These are phyloP conservation scores for Melanostoma mellinum DNA, from an alignment of 2,888 invertebrate species.

Conservation along the genomic window DNA sequence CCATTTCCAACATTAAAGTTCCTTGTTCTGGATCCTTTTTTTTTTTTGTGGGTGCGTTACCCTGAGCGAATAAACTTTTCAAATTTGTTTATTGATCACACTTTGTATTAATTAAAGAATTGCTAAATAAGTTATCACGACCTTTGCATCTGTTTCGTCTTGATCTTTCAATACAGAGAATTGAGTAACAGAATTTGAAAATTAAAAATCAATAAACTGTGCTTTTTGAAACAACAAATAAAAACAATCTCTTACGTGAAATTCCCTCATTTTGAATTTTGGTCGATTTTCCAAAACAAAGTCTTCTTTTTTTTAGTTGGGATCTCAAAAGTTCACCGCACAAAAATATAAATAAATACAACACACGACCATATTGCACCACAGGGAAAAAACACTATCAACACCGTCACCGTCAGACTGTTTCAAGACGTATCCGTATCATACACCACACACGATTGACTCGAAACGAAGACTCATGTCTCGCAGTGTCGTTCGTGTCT, in stretches of 20 bases:
- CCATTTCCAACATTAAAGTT: slow-evolving; percentile 23
- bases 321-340: slow-evolving; percentile 64
- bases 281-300: slow-evolving; percentile 39
- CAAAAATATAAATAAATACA: slow-evolving; percentile 68
- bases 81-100: slow-evolving; percentile 54
- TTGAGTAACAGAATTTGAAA: slow-evolving; percentile 12
- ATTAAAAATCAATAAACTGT: slow-evolving; percentile 47
- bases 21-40: neutral
- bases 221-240: slow-evolving; percentile 5
- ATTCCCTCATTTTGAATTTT: slow-evolving; percentile 47
- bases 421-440: slow-evolving; percentile 45
- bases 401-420: slow-evolving; percentile 37
- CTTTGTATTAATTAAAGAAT: slow-evolving; percentile 14
- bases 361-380: slow-evolving; percentile 51
- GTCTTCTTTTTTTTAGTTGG: slow-evolving; percentile 5
- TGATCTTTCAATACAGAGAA: neutral
- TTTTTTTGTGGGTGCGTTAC: slow-evolving; percentile 21
- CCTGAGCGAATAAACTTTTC: slow-evolving; percentile 4
- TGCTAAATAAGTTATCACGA: slow-evolving; percentile 8
- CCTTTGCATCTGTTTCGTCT: neutral
- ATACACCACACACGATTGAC: slow-evolving; percentile 69
- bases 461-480: slow-evolving; percentile 64
- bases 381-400: slow-evolving; percentile 21
- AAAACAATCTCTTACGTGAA: slow-evolving; percentile 48
- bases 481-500: slow-evolving; percentile 45